Percentiles rank a stretch among this genome's conserved stretches.
Conservation (phyloP, 2,888 invertebrate species). For the Geotrupes spiniger region DNA sequence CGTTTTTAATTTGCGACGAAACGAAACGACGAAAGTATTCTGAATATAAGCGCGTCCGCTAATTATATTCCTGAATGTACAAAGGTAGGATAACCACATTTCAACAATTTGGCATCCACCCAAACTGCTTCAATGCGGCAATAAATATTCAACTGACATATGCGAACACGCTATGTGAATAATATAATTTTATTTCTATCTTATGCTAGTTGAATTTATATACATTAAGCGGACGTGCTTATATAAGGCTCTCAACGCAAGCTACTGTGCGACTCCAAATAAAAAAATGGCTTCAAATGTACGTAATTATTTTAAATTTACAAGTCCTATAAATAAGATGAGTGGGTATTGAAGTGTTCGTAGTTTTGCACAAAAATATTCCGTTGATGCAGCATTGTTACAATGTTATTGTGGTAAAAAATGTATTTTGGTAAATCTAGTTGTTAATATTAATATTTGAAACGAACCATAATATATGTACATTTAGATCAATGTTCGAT, state of each 20-base stretch:
- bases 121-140: conserved; percentile 36
- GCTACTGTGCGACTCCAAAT: neutral
- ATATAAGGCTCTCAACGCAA: neutral
- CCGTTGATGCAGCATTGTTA: no score
- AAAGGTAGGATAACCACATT: conserved; percentile 32
- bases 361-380: no score
- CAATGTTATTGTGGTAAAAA: no score
- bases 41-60: neutral
- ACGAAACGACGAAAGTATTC: conserved; percentile 2
- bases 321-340: no score
- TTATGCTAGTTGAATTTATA: conserved; percentile 18
- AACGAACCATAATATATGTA: no score
- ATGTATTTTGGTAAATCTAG: no score
- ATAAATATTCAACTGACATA: conserved; percentile 39
- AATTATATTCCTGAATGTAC: conserved; percentile 12
- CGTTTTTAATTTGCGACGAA: no score
- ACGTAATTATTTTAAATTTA: no score
- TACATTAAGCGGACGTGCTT: conserved; percentile 6
- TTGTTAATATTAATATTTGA: no score
- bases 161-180: conserved; percentile 34
- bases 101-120: conserved; percentile 36
- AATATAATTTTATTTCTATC: conserved; percentile 34
- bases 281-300: no score
- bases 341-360: no score
- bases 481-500: no score